Evolutionary conservation across 1,140 invertebrate species (phyloP).

Genomic region (Ericerus pela): DNA sequence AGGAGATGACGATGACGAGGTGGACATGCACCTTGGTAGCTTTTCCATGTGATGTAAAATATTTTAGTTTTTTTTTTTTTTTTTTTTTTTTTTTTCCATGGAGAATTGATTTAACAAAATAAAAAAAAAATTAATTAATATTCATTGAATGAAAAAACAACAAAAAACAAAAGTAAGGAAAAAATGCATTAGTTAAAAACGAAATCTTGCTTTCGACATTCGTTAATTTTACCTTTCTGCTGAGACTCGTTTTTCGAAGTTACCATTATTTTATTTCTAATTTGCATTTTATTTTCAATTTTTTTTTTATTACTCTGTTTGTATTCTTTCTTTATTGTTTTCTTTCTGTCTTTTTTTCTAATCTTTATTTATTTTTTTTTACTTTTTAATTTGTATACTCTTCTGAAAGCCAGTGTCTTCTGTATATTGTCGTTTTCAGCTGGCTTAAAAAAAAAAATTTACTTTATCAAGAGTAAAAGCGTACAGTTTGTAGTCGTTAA

Average conservation of each 20-base stretch:
- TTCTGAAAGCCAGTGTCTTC: neutral
- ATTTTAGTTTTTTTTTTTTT: too few species aligned
- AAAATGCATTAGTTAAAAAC: neutral
- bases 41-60: too few species aligned
- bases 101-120: neutral
- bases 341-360: neutral
- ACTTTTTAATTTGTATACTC: neutral
- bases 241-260: slow-evolving; percentile 6
- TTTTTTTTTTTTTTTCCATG: slow-evolving; percentile 7
- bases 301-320: neutral
- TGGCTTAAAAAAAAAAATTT: neutral
- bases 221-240: neutral
- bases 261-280: slow-evolving; percentile 6
- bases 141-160: neutral
- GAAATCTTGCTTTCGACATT: neutral
- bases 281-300: slow-evolving; percentile 7
- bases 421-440: neutral
- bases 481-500: neutral
- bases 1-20: slow-evolving; percentile 48
- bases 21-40: slow-evolving; percentile 80
- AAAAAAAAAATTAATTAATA: neutral
- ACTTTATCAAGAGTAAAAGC: neutral
- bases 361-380: neutral
- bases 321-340: neutral
- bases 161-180: neutral